phyloP scores from a whole-genome alignment of 2,888 invertebrate species.

The Amiota mariae region DNA sequence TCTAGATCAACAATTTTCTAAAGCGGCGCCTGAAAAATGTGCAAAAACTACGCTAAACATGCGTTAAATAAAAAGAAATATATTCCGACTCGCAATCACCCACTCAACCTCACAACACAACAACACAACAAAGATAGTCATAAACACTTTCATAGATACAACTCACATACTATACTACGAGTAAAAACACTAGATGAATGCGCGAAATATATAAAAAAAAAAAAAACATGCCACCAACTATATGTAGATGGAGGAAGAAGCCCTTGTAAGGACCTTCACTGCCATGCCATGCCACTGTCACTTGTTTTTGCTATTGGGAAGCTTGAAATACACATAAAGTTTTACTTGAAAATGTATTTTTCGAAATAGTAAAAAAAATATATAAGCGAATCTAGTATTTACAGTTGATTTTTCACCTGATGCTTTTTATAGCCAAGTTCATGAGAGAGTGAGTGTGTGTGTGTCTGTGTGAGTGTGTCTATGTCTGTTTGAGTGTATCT shows the following conservation, averaged over 20 bases:
- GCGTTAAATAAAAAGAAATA: constrained; percentile 17
- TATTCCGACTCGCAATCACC: neutral
- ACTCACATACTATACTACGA: neutral
- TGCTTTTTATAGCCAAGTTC: constrained; percentile 54
- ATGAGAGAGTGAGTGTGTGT: constrained; percentile 43
- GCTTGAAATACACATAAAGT: constrained; percentile 53
- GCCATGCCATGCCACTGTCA: no score
- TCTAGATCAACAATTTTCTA: constrained; percentile 60
- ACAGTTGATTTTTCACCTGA: constrained; percentile 69
- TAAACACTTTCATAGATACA: constrained; percentile 14
- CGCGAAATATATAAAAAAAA: neutral
- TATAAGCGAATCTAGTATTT: constrained; percentile 48
- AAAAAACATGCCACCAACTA: neutral
- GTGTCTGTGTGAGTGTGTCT: no score
- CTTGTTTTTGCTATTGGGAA: neutral
- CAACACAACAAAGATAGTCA: constrained; percentile 2
- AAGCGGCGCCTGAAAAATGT: constrained; percentile 36
- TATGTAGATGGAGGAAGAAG: no score
- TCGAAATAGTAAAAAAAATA: neutral
- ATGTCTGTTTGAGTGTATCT: no score
- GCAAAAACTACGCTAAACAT: neutral
- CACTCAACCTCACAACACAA: neutral
- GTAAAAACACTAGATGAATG: neutral
- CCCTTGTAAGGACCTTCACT: no score
- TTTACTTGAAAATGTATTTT: constrained; percentile 57